phyloP scores from a whole-genome alignment of 2,113 vertebrate species.

The Glaucidium brasilianum region DNA sequence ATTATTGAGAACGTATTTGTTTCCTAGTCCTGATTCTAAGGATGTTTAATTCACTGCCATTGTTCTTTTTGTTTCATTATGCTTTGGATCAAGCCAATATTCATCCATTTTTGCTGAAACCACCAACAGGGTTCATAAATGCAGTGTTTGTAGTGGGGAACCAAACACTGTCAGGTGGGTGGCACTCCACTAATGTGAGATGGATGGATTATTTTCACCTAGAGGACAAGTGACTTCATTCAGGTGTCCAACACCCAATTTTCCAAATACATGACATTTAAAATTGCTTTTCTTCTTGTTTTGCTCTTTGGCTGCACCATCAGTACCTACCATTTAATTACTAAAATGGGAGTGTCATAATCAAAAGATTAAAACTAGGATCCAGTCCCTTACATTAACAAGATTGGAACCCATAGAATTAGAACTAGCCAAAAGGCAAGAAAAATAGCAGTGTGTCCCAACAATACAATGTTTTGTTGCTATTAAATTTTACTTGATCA shows the following conservation, averaged over 20 bases:
- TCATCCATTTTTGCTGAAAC: slow-evolving; percentile 8
- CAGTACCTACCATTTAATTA: neutral
- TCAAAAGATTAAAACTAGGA: neutral
- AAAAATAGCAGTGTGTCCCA: neutral
- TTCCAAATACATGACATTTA: neutral
- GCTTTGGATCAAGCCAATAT: neutral
- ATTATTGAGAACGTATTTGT: neutral
- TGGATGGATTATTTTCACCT: neutral
- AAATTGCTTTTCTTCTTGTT: neutral
- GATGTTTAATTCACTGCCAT: neutral
- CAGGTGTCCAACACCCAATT: neutral
- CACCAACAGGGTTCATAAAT: neutral
- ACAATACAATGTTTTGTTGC: neutral
- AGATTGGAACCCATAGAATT: neutral
- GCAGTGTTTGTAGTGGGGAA: neutral
- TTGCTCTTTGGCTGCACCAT: neutral
- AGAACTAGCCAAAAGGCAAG: neutral
- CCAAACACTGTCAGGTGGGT: neutral
- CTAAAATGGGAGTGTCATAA: neutral
- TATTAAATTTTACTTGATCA: neutral
- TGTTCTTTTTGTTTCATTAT: neutral
- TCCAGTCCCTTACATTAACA: neutral
- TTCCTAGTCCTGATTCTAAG: neutral
- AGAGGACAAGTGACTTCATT: neutral
- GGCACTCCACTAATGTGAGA: neutral